A percentile compares a stretch with the other conserved stretches of the same genome.
Conservation (phyloP, 2,113 vertebrate species). For the Uria aalge region DNA sequence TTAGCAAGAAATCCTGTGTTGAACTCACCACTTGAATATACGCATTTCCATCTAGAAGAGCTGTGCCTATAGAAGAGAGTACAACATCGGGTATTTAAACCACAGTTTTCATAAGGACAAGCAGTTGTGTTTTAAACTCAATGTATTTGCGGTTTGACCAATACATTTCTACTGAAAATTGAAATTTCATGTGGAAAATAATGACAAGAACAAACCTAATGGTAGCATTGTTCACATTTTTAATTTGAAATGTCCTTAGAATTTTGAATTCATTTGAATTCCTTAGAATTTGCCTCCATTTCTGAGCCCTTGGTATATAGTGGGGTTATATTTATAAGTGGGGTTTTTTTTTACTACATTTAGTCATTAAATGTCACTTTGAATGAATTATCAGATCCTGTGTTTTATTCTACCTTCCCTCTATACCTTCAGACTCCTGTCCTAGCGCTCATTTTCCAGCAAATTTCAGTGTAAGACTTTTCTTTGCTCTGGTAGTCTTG, state of each 20-base stretch:
- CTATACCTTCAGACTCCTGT: background rate
- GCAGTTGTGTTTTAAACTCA: background rate
- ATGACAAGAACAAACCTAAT: background rate
- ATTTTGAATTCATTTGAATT: background rate
- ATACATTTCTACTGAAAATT: background rate
- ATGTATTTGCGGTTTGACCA: background rate
- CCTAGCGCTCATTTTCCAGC: background rate
- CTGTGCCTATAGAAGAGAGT: background rate
- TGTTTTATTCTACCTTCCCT: background rate
- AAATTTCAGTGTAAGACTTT: background rate
- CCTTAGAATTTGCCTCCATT: background rate
- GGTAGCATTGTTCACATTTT: background rate
- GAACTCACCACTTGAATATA: background rate
- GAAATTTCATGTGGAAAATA: background rate
- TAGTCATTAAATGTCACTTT: background rate
- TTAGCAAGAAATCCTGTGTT: background rate
- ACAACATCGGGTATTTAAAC: background rate
- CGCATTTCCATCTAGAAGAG: background rate
- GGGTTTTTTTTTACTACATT: background rate
- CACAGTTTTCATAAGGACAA: background rate
- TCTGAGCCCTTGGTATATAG: background rate
- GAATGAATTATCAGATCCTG: background rate
- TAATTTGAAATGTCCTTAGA: background rate
- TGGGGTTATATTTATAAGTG: background rate
- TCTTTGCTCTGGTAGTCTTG: background rate